Evolutionary conservation across 2,113 vertebrate species (phyloP).

Genomic region (Otolemur garnettii): DNA sequence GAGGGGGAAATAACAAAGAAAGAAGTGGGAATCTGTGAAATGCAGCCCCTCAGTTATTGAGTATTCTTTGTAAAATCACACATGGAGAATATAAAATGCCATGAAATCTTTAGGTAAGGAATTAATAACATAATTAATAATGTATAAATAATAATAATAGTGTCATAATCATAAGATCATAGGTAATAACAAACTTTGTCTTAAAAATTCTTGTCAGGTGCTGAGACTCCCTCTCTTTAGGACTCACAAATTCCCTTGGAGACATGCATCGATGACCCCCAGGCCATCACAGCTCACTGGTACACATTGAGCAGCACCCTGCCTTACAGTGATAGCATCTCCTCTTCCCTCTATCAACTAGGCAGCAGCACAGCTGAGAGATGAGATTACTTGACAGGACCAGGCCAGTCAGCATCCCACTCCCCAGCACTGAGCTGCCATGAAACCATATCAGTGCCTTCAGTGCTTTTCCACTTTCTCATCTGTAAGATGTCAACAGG

Average conservation of each 20-base stretch:
- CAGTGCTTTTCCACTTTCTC: not conserved
- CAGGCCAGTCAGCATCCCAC: not conserved
- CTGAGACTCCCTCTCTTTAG: not conserved
- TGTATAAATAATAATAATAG: not conserved
- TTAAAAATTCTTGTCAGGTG: not conserved
- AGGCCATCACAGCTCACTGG: not conserved
- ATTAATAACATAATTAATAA: constrained; percentile 25
- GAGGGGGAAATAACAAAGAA: not conserved
- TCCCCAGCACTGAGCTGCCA: not conserved
- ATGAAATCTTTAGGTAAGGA: not conserved
- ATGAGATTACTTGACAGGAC: not conserved
- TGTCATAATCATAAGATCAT: not conserved
- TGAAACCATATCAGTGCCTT: constrained; percentile 42
- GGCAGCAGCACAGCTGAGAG: not conserved
- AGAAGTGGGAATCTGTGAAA: not conserved
- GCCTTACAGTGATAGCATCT: not conserved
- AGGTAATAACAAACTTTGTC: not conserved
- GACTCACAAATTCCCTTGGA: not conserved
- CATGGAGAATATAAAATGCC: not conserved
- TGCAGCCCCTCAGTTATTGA: not conserved
- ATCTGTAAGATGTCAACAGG: constrained; percentile 48
- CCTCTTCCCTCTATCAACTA: not conserved
- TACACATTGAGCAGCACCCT: not conserved
- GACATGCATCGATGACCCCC: not conserved
- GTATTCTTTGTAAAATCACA: not conserved